Evolutionary conservation across 1,140 invertebrate genomes (phyloP).

Genomic region (Nilaparvata lugens): DNA sequence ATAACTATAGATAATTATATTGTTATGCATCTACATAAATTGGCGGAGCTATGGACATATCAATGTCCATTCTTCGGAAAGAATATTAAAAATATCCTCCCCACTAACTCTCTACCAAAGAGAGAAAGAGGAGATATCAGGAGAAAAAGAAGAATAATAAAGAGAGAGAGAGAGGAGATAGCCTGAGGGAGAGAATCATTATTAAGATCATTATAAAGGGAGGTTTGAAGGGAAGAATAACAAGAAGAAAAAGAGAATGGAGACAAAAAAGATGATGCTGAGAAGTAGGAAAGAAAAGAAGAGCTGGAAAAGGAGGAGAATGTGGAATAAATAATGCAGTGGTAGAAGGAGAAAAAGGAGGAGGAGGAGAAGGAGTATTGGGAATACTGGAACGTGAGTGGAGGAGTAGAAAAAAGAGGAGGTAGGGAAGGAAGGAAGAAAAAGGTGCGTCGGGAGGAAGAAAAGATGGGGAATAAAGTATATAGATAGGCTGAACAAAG

Average conservation of each 20-base stretch:
- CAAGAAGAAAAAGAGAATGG: not conserved
- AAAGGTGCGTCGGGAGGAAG: too few species aligned
- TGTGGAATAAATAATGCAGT: not conserved
- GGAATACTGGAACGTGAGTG: too few species aligned
- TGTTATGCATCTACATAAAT: too few species aligned
- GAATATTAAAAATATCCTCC: too few species aligned
- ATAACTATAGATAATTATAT: too few species aligned
- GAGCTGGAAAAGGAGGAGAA: not conserved
- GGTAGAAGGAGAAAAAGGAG: constrained; percentile 1
- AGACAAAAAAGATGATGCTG: not conserved
- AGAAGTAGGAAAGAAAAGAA: not conserved
- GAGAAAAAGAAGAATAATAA: not conserved
- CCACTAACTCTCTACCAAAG: too few species aligned
- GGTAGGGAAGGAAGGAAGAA: not conserved
- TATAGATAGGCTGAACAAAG: too few species aligned
- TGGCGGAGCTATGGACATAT: too few species aligned
- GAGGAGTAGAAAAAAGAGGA: not conserved
- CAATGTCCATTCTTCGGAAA: too few species aligned
- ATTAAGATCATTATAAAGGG: too few species aligned
- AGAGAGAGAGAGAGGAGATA: not conserved
- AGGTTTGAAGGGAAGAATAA: not conserved
- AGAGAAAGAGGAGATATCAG: not conserved
- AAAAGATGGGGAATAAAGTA: too few species aligned
- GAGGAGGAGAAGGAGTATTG: not conserved
- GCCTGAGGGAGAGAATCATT: too few species aligned